Evolutionary conservation across 2,888 invertebrate genomes (phyloP), one percentile per base, ranked within the genome.

Genomic region (Galeruca laticollis): DNA sequence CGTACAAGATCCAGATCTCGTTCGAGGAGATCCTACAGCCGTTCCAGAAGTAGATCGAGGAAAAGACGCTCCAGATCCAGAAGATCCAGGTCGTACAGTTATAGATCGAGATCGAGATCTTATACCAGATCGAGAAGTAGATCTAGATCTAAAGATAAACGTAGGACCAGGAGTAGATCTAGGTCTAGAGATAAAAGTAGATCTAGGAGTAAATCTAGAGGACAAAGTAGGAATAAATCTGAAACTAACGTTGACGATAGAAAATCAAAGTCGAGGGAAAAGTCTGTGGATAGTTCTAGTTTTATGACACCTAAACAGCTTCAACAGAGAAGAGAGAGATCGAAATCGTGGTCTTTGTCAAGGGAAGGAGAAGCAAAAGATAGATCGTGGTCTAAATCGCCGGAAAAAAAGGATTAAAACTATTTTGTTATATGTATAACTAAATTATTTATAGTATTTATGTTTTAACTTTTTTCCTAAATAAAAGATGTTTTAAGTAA

Each of bases 311-410:
- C 84, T 15, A 79, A 77, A 81, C 81, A 81, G 68, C 73, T 82
- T 62, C 75, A 79, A 21, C 79, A 79, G 59, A 66, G 71, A 70
- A 80, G 83, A 47, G 84, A 84, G 1, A 82, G 88, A 0, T 89
- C 90, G 0, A 73, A 70, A 60, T 90, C 90, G 15, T 90, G 91
- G 90, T 91, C 91, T 0, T 80, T 89, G 59, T 89, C 89, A 0
- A 88, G 86, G 73, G 88, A 88, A 10, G 75, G 86, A 68, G 76
- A 78, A 51, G 77, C 78, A 37, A 73, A 71, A 49, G 56, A 57
- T 15, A 51, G 69, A 54, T 88, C 88, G 0, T 89, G 90, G 89
- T 89, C 90, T 0, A 87, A 86, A 73, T 87, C 87, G 63, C 88
- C 88, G 21, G 78, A 76, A 63, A 77, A 71, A 56, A 68, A 72